Base-by-base conservation (phyloP, 2,888 invertebrate genomes). In the Eupithecia exiguata region DNA sequence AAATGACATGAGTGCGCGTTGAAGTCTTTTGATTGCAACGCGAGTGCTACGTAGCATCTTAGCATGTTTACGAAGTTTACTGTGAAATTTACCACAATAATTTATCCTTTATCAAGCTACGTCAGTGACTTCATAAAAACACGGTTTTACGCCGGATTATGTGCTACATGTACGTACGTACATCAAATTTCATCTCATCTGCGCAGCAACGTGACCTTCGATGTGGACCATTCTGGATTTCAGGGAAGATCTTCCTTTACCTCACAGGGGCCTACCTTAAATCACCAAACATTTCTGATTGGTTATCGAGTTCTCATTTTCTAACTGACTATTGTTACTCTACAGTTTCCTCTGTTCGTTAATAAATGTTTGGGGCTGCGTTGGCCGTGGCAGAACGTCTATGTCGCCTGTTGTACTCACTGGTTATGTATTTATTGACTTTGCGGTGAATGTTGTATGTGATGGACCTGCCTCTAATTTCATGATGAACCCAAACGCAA, bases 301-400 rank as follows among this genome's bases (percentile, higher is more conserved):
- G 10, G 21, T 53, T 10, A 9, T 53, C 49, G 1, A 21, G 21
- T 53, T 10, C 21, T 1, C 6, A 21, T 16, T 53, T 53, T 10
- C n/a, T 53, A n/a, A 10, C 21, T 16, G 49, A n/a, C n/a, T 49
- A 49, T 35, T 46, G 10, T 61, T 21, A 71, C 84, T 91, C 89
- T 71, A 89, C 40, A 0, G 2, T 65, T 78, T 79, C 83, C 77
- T 25, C n/a, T 84, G 81, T 88, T 88, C 89, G 79, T 86, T 91
- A 91, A 91, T 92, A 92, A 93, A 93, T 92, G 93, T 93, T 92
- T 89, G 91, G 92, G 91, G 90, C 87, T 88, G 87, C 91, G 90
- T 88, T 91, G 93, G 93, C 92, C 91, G 90, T 89, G 88, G 89
- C 88, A 87, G 90, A 88, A 88, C 92, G 93, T 94, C 93, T 94